phyloP scores from a whole-genome alignment of 2,888 invertebrate genomes.

The Drosophila merina region DNA sequence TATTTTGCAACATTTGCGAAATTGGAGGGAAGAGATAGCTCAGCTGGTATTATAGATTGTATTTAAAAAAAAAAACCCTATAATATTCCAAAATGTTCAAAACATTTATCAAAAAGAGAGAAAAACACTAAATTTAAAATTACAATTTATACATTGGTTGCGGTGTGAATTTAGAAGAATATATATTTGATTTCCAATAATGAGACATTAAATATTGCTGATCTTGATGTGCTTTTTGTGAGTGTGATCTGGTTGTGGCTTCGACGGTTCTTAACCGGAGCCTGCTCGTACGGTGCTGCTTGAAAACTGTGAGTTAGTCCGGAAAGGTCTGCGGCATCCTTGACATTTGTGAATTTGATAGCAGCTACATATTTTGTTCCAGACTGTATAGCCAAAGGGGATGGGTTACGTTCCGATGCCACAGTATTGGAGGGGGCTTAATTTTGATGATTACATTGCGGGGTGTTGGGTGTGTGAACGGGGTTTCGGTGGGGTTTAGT shows the following conservation, averaged over 20 bases:
- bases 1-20: background rate
- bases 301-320: background rate
- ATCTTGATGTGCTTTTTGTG: background rate
- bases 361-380: background rate
- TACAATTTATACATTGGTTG: too few relatives aligned
- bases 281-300: background rate
- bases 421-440: background rate
- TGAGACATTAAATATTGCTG: background rate
- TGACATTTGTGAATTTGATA: background rate
- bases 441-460: background rate
- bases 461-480: background rate
- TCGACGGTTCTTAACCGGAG: background rate
- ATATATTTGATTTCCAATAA: background rate
- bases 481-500: background rate
- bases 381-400: background rate
- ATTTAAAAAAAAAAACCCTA: too few relatives aligned
- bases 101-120: too few relatives aligned
- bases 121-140: too few relatives aligned
- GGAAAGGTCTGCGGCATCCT: background rate
- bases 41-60: too few relatives aligned
- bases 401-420: background rate
- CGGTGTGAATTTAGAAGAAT: background rate
- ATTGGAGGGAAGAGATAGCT: too few relatives aligned
- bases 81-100: too few relatives aligned
- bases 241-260: background rate